Percentiles rank a stretch among this genome's conserved stretches.
phyloP scores from a whole-genome alignment of 2,888 invertebrate species.

The Rhopalosiphum nymphaeae region DNA sequence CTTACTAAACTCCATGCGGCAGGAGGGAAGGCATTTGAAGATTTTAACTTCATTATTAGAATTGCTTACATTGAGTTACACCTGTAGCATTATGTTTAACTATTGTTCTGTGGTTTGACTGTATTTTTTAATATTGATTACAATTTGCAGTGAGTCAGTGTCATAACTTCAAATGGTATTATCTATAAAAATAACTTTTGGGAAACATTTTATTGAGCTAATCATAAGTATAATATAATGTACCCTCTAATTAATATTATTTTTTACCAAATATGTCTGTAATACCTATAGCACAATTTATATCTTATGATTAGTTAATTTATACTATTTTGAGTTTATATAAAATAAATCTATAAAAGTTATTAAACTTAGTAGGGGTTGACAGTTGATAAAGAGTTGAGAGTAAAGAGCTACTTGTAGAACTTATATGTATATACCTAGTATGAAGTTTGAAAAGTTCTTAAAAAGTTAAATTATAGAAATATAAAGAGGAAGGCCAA shows the following conservation, averaged over 20 bases:
- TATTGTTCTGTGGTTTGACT: too few relatives aligned
- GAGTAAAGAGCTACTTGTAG: neutral
- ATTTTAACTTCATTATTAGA: neutral
- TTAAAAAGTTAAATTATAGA: neutral
- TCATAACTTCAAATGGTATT: neutral
- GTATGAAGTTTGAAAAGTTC: neutral
- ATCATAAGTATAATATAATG: neutral
- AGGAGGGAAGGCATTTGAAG: neutral
- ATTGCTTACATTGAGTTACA: neutral
- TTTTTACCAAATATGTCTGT: neutral
- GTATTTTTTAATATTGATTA: neutral
- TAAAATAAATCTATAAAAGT: neutral
- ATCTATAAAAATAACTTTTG: neutral
- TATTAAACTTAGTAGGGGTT: neutral
- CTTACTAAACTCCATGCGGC: neutral
- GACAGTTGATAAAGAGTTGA: neutral
- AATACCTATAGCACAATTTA: neutral
- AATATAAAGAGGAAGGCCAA: too few relatives aligned
- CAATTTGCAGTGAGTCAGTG: neutral
- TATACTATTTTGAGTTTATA: neutral
- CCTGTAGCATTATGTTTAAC: neutral
- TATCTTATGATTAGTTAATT: neutral
- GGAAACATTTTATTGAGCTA: neutral
- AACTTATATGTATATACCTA: neutral
- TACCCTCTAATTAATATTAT: neutral